These are phyloP conservation scores for Oenanthe melanoleuca DNA, from an alignment of 2,113 vertebrate species.

Conservation along the genomic window DNA sequence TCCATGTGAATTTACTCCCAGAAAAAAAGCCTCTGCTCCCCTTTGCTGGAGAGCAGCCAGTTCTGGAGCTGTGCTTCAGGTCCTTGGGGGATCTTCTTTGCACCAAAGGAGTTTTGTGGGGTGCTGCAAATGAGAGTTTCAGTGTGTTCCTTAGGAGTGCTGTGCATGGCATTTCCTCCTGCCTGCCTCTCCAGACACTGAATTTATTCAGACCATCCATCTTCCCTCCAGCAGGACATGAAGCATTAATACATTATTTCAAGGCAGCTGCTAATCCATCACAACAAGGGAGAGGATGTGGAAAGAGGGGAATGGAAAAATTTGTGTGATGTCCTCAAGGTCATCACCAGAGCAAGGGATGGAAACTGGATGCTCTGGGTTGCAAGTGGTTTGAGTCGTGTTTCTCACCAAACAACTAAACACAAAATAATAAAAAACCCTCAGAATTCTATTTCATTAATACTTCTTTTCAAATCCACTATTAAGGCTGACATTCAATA, in stretches of 20 bases:
- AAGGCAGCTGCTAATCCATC: constrained; percentile 28
- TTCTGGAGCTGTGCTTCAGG: background rate
- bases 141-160: background rate
- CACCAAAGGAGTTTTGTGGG: background rate
- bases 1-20: background rate
- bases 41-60: background rate
- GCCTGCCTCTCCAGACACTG: background rate
- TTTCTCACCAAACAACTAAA: background rate
- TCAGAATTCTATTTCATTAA: background rate
- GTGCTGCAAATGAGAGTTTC: background rate
- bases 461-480: background rate
- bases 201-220: constrained; percentile 21
- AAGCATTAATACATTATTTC: constrained; percentile 21
- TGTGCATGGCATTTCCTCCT: background rate
- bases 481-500: fast-evolving
- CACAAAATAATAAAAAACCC: background rate
- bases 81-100: background rate
- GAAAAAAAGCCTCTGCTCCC: background rate
- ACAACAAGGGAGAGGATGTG: background rate
- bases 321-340: background rate
- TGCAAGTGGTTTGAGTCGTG: background rate
- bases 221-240: background rate
- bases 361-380: background rate
- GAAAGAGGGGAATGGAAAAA: background rate
- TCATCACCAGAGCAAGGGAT: background rate